Conservation (phyloP, 2,113 vertebrate genomes). For the Sisor rabdophorus region DNA sequence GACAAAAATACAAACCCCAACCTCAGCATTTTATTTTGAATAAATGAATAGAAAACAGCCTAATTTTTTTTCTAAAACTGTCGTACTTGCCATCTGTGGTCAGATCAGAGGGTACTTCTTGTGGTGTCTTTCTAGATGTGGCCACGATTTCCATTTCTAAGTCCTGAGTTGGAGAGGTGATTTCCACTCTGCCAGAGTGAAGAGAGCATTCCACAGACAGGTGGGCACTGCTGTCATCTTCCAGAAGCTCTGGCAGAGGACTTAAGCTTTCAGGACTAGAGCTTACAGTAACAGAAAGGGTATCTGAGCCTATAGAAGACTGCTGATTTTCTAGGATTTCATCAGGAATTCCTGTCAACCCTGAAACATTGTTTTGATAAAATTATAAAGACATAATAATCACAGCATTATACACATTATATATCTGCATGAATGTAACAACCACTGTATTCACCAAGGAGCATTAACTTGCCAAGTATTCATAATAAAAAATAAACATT, state of each 20-base stretch:
- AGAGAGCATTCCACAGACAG: conserved; percentile 54
- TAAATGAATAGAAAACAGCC: not conserved
- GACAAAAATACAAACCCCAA: conserved; percentile 19
- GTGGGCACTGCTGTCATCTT: conserved; percentile 55
- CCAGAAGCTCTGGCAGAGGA: conserved; percentile 54
- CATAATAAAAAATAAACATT: not conserved
- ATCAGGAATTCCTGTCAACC: conserved; percentile 68
- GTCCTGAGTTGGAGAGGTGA: conserved; percentile 50
- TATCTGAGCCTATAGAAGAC: conserved; percentile 43
- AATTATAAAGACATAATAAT: not conserved
- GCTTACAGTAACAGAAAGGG: not conserved
- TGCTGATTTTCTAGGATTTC: conserved; percentile 88
- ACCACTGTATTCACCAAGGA: not conserved
- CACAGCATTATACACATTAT: not conserved
- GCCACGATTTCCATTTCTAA: conserved; percentile 43
- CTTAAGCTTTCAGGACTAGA: conserved; percentile 50
- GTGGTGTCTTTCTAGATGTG: conserved; percentile 52
- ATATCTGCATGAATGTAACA: not conserved
- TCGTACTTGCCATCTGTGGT: conserved; percentile 75
- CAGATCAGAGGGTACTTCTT: conserved; percentile 63
- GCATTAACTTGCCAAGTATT: not conserved
- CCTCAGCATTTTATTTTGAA: not conserved
- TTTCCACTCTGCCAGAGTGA: conserved; percentile 42
- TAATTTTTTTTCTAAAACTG: conserved; percentile 14
- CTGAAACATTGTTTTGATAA: conserved; percentile 46